phyloP scores from a whole-genome alignment of 2,797 vertebrate species.

The Huso huso region DNA sequence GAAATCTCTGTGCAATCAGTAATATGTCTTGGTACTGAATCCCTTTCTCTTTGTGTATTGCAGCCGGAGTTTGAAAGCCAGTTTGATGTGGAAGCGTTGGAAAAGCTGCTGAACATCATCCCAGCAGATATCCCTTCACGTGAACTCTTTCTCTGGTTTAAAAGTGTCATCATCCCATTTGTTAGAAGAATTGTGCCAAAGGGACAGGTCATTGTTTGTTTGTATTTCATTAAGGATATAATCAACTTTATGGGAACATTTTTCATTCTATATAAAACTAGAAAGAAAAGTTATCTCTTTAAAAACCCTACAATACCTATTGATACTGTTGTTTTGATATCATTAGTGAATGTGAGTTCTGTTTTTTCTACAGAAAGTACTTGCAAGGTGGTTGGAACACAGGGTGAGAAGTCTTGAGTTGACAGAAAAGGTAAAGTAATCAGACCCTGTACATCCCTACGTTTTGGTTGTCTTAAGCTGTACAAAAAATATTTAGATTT shows the following conservation, averaged over 20 bases:
- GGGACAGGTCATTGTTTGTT: conserved; percentile 64
- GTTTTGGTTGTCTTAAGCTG: background rate
- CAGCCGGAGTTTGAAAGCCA: conserved; percentile 74
- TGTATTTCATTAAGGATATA: no score
- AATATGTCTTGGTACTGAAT: no score
- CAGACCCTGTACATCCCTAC: background rate
- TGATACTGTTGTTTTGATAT: background rate
- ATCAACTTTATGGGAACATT: background rate
- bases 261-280: background rate
- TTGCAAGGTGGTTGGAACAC: conserved; percentile 87
- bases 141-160: conserved; percentile 80
- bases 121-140: conserved; percentile 60
- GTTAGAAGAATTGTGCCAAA: conserved; percentile 68
- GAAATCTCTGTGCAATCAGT: no score
- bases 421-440: conserved; percentile 80
- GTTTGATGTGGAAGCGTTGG: conserved; percentile 68
- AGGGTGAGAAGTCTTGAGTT: conserved; percentile 82
- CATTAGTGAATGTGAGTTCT: background rate
- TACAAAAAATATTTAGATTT: background rate
- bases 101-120: conserved; percentile 69
- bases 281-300: no score
- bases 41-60: conserved; percentile 18
- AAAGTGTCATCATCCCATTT: conserved; percentile 79
- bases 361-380: conserved; percentile 57
- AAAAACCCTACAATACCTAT: no score